Base-by-base conservation (phyloP, 1,140 invertebrate species). In the Scaptomyza montana region DNA sequence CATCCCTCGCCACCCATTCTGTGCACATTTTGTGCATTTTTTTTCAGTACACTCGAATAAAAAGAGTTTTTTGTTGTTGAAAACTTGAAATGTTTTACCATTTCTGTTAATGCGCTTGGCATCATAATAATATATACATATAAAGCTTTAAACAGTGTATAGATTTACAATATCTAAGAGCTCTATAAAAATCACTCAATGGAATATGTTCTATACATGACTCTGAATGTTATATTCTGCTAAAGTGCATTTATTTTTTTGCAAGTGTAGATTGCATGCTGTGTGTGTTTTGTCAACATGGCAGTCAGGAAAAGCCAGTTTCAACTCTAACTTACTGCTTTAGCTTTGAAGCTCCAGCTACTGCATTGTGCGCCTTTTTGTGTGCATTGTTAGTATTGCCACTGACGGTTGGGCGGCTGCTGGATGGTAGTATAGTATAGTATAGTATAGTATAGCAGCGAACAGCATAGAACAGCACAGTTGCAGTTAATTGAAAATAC, bases 401-500 rank as follows among this genome's bases (percentile, higher is more conserved):
- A 12, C 53, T 66, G 33, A 9, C 25, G 62, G 54, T 55, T 45
- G 45, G 33, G 33, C 33, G 33, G 2, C 7, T 30, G 28, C 30
- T 36, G 33, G 33, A 9, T 36, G 33, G 33, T 3, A 36, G 33
- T 7, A 33, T 7, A 33, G 30, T 25, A 25, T 25, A 25, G 21
- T 25, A 25, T 7, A 6, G 30, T 7, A 7, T 5, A 30, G 30
- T 30, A 30, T 7, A 7, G 19, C 33, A 54, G 30, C 39, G 9
- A 36, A 53, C 49, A 46, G 36, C 39, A 47, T 5, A 43, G 47
- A 60, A 53, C 78, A 72, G 84, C 69, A 66, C 69, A 66, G 77
- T 77, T 87, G 84, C 85, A 91, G 89, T 91, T 91, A 91, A 91
- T 91, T 91, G 90, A 91, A 91, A 91, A 91, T 91, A 91, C 90